These are phyloP conservation scores for Myotis pilosus DNA, from an alignment of 2,797 vertebrate genomes.

Conservation along the genomic window DNA sequence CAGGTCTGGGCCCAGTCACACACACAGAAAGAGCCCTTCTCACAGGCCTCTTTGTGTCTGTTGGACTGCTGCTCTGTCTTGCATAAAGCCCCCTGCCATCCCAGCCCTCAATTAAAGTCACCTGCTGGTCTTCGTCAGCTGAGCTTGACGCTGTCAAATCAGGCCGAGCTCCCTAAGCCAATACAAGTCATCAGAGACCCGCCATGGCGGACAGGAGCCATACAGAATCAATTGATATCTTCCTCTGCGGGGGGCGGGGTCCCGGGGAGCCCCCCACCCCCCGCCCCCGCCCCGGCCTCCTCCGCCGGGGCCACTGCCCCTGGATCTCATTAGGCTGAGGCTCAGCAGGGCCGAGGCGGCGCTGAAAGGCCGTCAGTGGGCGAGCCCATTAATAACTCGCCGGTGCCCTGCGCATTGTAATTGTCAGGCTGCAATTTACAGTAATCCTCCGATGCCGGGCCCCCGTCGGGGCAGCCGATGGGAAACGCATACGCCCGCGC, in stretches of 20 bases:
- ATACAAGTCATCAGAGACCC: slow-evolving; percentile 88
- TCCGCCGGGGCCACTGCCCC: slow-evolving; percentile 78
- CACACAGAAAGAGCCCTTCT: slow-evolving; percentile 49
- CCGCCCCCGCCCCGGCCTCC: slow-evolving; percentile 53
- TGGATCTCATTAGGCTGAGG: slow-evolving; percentile 92
- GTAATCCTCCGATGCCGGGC: slow-evolving; percentile 89
- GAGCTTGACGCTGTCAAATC: slow-evolving; percentile 84
- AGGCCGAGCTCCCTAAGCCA: slow-evolving; percentile 85
- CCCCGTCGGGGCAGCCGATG: slow-evolving; percentile 88
- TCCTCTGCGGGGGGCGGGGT: slow-evolving; percentile 86
- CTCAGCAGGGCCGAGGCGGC: slow-evolving; percentile 86
- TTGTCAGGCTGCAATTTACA: slow-evolving; percentile 92
- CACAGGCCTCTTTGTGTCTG: slow-evolving; percentile 88
- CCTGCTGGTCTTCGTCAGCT: slow-evolving; percentile 86
- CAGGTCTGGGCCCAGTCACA: slow-evolving; percentile 68
- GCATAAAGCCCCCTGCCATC: slow-evolving; percentile 82
- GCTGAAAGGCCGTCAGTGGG: slow-evolving; percentile 92
- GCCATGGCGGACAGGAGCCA: slow-evolving; percentile 84
- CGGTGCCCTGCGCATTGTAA: slow-evolving; percentile 92
- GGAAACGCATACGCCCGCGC: slow-evolving; percentile 88
- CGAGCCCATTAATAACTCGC: slow-evolving; percentile 92
- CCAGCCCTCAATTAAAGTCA: slow-evolving; percentile 89
- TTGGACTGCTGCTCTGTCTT: slow-evolving; percentile 85
- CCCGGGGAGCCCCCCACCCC: slow-evolving; percentile 73
- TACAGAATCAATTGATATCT: slow-evolving; percentile 90